Percentiles rank a stretch among this genome's conserved stretches.
Conservation (phyloP, 2,888 invertebrate species). For the Meteorus colon region DNA sequence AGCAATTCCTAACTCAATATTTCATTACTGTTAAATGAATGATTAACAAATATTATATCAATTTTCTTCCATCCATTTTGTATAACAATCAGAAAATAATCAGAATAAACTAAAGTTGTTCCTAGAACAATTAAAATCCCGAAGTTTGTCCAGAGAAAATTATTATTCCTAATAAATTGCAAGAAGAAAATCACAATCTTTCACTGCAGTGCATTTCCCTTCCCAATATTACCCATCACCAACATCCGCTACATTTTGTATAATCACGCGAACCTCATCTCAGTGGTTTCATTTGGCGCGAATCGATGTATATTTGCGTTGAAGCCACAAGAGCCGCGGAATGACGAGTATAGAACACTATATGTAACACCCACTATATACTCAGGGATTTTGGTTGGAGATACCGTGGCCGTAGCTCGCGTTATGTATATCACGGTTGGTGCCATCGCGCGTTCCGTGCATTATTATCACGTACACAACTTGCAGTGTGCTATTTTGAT, state of each 20-base stretch:
- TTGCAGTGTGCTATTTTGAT: neutral
- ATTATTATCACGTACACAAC: conserved; percentile 10
- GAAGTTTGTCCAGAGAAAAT: too few species aligned
- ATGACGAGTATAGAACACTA: neutral
- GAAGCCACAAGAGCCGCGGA: conserved; percentile 13
- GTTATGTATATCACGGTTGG: conserved; percentile 2
- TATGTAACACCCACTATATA: neutral
- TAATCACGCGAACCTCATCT: neutral
- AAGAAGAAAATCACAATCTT: too few species aligned
- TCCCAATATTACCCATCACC: too few species aligned
- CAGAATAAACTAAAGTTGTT: too few species aligned
- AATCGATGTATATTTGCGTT: conserved; percentile 24
- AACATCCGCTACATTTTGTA: conserved; percentile 15
- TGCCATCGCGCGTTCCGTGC: conserved; percentile 16
- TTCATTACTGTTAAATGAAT: too few species aligned
- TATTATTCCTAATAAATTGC: too few species aligned
- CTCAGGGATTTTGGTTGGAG: neutral
- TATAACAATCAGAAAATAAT: too few species aligned
- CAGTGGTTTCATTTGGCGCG: conserved; percentile 43
- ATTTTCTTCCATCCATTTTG: too few species aligned
- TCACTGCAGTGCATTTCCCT: too few species aligned
- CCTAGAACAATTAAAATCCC: too few species aligned
- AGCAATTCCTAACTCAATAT: too few species aligned
- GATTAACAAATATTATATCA: too few species aligned
- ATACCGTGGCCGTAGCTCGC: conserved; percentile 6